A percentile compares a stretch with the other conserved stretches of the same genome.
phyloP scores from a whole-genome alignment of 2,113 vertebrate genomes.

The Mus pahari region DNA sequence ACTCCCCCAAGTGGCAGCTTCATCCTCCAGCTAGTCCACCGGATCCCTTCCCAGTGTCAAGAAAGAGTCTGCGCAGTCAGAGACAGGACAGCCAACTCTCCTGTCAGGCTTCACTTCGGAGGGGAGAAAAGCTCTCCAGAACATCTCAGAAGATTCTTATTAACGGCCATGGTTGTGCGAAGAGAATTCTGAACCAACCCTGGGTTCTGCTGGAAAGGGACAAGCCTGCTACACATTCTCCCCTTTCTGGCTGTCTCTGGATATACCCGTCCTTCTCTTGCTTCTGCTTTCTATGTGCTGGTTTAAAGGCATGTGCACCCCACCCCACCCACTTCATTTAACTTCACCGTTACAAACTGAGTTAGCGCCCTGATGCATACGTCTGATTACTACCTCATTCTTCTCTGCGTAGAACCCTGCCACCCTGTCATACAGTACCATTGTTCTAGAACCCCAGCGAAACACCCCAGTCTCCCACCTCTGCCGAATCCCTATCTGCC shows the following conservation, averaged over 20 bases:
- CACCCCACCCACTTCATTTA: not conserved
- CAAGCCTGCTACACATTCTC: not conserved
- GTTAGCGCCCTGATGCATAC: not conserved
- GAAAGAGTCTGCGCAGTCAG: not conserved
- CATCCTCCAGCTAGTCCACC: not conserved
- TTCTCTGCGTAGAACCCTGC: constrained; percentile 6
- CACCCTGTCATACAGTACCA: not conserved
- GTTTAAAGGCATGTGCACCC: not conserved
- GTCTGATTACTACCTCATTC: not conserved
- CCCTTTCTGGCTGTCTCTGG: not conserved
- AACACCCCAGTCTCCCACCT: not conserved
- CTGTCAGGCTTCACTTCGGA: not conserved
- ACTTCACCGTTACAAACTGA: not conserved
- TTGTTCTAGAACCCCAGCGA: not conserved
- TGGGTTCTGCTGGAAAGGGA: not conserved
- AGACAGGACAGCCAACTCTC: not conserved
- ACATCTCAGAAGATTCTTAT: not conserved
- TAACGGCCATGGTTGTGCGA: not conserved
- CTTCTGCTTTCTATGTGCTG: not conserved
- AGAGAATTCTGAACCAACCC: not conserved
- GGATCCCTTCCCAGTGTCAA: not conserved
- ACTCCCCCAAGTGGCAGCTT: constrained; percentile 77
- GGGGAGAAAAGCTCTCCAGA: not conserved
- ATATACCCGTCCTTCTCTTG: not conserved
- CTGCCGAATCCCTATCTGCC: not conserved